A percentile compares a stretch with the other conserved stretches of the same genome.
These are phyloP conservation scores for Ptilonorhynchus violaceus DNA, from an alignment of 2,113 vertebrate species.

Conservation along the genomic window DNA sequence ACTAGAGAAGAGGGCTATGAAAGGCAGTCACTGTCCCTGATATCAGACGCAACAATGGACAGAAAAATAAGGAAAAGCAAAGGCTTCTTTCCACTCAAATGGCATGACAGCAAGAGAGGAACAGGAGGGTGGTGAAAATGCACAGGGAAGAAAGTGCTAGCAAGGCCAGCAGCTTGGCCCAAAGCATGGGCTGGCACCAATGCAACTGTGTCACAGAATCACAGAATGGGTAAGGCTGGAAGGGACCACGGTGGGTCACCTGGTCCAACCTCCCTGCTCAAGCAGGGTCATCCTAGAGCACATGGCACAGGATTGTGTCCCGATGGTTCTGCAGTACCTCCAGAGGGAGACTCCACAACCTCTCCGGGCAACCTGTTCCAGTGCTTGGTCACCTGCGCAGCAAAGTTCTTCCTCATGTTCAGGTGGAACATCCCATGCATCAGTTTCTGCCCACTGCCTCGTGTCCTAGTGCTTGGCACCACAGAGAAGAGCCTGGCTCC, in stretches of 20 bases:
- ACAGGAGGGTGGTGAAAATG: not conserved
- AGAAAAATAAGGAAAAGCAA: not conserved
- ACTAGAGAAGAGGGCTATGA: not conserved
- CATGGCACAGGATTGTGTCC: not conserved
- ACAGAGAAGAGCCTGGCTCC: not conserved
- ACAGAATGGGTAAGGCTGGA: not conserved
- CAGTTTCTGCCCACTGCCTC: not conserved
- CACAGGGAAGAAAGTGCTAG: not conserved
- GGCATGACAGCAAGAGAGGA: not conserved
- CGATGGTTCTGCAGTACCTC: not conserved
- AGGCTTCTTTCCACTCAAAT: not conserved
- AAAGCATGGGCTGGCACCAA: not conserved
- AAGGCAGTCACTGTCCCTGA: not conserved
- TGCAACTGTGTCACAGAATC: not conserved
- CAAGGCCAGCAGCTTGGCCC: not conserved
- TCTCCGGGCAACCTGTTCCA: not conserved
- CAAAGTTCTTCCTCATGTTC: not conserved
- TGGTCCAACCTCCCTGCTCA: not conserved
- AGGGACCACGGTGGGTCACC: not conserved
- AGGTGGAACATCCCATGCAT: not conserved
- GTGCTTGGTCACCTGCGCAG: too few relatives aligned
- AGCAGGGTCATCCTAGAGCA: not conserved
- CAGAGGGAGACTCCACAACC: not conserved
- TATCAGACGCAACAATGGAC: rapidly evolving
- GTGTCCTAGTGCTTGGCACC: not conserved